Conservation (phyloP, 2,113 vertebrate genomes). For the Cairina moschata region DNA sequence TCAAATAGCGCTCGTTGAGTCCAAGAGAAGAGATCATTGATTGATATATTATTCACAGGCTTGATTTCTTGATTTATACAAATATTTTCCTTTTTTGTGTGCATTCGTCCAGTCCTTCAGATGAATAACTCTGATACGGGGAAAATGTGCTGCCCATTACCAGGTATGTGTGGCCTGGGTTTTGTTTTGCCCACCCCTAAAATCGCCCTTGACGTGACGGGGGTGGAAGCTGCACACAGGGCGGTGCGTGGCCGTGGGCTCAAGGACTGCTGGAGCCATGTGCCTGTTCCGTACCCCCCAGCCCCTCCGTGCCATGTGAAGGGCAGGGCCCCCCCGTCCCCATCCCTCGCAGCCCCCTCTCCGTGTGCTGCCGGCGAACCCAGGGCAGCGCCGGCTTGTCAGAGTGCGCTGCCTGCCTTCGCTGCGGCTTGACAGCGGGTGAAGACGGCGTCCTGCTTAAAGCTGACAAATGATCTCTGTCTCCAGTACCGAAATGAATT, state of each 20-base stretch:
- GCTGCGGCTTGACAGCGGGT: rapidly evolving
- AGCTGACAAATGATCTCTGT: not conserved
- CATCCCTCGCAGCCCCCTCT: not conserved
- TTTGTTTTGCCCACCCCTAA: not conserved
- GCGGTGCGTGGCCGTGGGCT: not conserved
- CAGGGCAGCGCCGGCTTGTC: rapidly evolving
- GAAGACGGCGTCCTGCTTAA: rapidly evolving
- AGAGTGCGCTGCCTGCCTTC: not conserved
- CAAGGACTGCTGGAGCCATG: not conserved
- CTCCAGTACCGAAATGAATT: rapidly evolving
- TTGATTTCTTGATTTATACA: not conserved
- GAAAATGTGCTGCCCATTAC: not conserved
- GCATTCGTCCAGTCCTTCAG: not conserved
- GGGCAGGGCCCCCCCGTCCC: rapidly evolving
- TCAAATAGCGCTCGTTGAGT: not conserved
- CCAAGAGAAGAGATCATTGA: not conserved
- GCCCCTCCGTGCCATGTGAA: not conserved
- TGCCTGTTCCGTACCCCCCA: not conserved
- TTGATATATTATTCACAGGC: not conserved
- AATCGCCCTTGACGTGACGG: not conserved
- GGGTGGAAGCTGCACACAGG: not conserved
- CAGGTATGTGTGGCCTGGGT: rapidly evolving
- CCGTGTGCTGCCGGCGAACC: rapidly evolving
- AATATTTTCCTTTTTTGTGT: not conserved
- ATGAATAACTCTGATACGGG: rapidly evolving